Base-by-base conservation (phyloP, 2,888 invertebrate genomes). In the Nephrotoma flavescens region DNA sequence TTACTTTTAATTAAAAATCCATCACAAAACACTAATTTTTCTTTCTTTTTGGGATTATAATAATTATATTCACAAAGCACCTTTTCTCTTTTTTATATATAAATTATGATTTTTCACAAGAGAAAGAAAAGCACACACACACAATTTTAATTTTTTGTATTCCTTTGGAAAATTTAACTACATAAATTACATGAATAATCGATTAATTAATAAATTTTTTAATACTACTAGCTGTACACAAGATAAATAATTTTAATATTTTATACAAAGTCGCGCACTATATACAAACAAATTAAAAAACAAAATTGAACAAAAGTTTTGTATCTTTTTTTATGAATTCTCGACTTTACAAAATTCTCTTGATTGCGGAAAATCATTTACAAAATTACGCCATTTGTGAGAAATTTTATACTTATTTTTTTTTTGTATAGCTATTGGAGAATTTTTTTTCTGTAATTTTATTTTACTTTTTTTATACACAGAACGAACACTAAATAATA, bases 181-280 rank as follows among this genome's bases (percentile, higher is more conserved):
- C 42, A 85, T 9, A 52, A 52, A 52, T 52, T 52, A 44, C 31
- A 71, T 31, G 31, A 71, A 71, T 71, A 71, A 71, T 71, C 71
- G 71, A 71, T 71, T 71, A 71, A 57, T 57, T 71, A 31, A 31
- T 31, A 31, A n/a, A 31, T 71, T 71, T 71, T 71, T 71, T 71
- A 86, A 52, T 94, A 94, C 92, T 93, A 94, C 94, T 94, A 94
- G 94, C 94, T 94, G 93, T 94, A 94, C 94, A 94, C 93, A 92
- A 92, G 93, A 93, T 94, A 94, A 94, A 94, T 93, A 71, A 71
- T 71, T 31, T 71, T 31, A 52, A 57, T 57, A 71, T 71, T 71
- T 71, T 71, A 45, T 44, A 44, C 19, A 85, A 85, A n/a, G 19
- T 19, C 44, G 19, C 85, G 31, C 42, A 44, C 19, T 85, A 85